Conservation (phyloP, 2,888 invertebrate species). For the Phrixothrix hirtus region DNA sequence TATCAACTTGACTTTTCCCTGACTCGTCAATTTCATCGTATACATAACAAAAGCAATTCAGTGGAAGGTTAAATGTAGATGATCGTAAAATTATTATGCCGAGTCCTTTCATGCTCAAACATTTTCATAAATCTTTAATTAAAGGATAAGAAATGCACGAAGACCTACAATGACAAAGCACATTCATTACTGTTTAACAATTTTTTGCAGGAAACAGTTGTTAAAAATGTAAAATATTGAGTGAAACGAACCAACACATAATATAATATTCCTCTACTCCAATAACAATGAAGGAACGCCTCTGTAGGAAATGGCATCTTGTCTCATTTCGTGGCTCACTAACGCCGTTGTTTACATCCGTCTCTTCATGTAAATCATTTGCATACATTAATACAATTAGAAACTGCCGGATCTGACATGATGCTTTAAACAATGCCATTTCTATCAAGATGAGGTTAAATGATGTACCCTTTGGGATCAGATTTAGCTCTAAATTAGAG, state of each 20-base stretch:
- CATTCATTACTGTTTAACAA: too few relatives aligned
- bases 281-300: constrained; percentile 21
- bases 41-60: too few relatives aligned
- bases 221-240: constrained; percentile 3
- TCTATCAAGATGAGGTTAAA: constrained; percentile 11
- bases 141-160: too few relatives aligned
- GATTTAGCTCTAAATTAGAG: constrained; percentile 15
- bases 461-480: constrained; percentile 9
- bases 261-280: constrained; percentile 17
- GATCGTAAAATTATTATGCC: too few relatives aligned
- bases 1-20: too few relatives aligned
- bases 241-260: constrained; percentile 12
- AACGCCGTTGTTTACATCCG: constrained; percentile 51
- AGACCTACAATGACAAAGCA: too few relatives aligned
- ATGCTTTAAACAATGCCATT: constrained; percentile 20
- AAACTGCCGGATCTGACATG: constrained; percentile 28
- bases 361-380: constrained; percentile 51
- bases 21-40: too few relatives aligned
- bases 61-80: too few relatives aligned
- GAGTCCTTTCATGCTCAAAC: too few relatives aligned
- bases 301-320: constrained; percentile 28
- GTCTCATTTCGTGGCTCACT: constrained; percentile 52
- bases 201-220: too few relatives aligned
- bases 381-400: constrained; percentile 52
- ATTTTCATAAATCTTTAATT: too few relatives aligned